These are phyloP conservation scores for Xenops minutus DNA, from an alignment of 2,797 vertebrate genomes.

Conservation along the genomic window DNA sequence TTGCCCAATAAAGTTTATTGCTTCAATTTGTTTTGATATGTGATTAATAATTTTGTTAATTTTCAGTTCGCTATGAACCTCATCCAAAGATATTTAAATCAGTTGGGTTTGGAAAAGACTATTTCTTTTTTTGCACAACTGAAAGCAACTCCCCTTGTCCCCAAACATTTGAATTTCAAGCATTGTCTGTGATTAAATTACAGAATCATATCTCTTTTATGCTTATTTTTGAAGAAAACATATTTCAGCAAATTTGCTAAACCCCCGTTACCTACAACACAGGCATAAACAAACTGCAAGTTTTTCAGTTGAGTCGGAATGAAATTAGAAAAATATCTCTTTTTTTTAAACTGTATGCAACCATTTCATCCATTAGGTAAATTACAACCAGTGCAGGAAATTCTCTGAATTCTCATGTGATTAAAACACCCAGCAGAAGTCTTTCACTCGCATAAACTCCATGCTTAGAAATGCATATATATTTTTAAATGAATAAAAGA, in stretches of 20 bases:
- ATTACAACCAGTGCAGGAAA: background rate
- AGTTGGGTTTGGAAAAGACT: background rate
- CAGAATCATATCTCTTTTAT: background rate
- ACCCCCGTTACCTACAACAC: background rate
- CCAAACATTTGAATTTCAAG: background rate
- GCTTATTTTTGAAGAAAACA: background rate
- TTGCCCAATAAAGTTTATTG: background rate
- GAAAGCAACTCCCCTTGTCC: background rate
- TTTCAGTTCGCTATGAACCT: background rate
- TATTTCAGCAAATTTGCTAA: background rate
- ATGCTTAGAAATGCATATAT: background rate
- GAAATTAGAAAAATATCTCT: background rate
- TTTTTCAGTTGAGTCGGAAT: background rate
- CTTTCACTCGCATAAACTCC: conserved; percentile 1
- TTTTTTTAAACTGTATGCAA: background rate
- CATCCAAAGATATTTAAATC: background rate
- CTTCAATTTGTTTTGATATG: background rate
- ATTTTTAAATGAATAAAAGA: background rate
- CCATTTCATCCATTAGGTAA: background rate
- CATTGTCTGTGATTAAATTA: background rate
- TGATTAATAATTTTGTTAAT: background rate
- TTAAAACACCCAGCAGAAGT: background rate
- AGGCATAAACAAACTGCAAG: background rate
- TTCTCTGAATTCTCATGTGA: background rate
- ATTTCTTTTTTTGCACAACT: background rate